Evolutionary conservation across 2,888 invertebrate genomes (phyloP), one percentile per base, ranked within the genome.

Genomic region (Phania funesta): DNA sequence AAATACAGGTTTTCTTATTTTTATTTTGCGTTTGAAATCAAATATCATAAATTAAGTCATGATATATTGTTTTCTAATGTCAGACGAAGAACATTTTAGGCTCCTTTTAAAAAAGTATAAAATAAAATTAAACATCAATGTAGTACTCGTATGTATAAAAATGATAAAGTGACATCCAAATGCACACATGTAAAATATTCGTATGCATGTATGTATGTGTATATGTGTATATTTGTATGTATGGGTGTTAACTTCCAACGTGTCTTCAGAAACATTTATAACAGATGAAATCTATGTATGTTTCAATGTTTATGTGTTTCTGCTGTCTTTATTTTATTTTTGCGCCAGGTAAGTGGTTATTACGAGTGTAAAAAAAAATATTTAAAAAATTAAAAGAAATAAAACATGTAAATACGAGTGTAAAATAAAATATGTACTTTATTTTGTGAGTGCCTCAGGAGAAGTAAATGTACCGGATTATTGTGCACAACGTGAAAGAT

Each of bases 381-480:
- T 13, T 16, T 32, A 13, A 20, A 20, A 20, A 54, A 46, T 50
- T 29, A 32, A 13, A 62, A 44, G 5, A 56, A 46, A 56, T 48
- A 70, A 71, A 78, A 65, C 41, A 41, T 22, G 38, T 58, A 35
- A 8, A n/a, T n/a, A n/a, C n/a, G 29, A 6, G 29, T 41, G 38
- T 35, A 35, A 38, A 48, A 38, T 60, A 48, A 60, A 58, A 54
- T 46, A 46, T 46, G 50, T 62, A 62, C 75, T 75, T 71, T 70
- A 67, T 67, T 76, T 73, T 73, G 54, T 24, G 60, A 16, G 71
- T 60, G 67, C 48, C 64, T 52, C 52, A 68, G 32, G 38, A 56
- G 64, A 65, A 65, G 50, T 71, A 76, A 76, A 80, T 80, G 65
- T 80, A 46, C 58, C 65, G 60, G 65, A 76, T 65, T 75, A 71